Conservation (phyloP, 2,797 vertebrate species). For the Lates japonicus region DNA sequence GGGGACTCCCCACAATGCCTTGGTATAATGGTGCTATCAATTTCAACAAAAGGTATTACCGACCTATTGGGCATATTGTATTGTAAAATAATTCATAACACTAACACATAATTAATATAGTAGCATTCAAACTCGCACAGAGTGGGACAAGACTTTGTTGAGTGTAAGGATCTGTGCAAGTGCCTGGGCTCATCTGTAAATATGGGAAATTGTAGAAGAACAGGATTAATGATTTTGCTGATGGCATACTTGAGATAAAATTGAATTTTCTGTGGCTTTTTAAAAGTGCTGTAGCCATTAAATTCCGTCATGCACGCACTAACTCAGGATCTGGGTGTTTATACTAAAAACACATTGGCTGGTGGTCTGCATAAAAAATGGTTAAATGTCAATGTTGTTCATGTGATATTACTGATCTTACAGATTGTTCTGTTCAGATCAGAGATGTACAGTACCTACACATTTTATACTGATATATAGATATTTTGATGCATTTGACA, state of each 20-base stretch:
- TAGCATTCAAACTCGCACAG: background rate
- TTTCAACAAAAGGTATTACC: conserved; percentile 39
- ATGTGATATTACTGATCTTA: background rate
- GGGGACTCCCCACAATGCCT: conserved; percentile 29
- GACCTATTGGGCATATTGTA: conserved; percentile 19
- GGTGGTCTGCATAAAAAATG: background rate
- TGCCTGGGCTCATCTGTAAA: background rate
- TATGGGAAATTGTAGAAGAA: background rate
- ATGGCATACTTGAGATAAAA: background rate
- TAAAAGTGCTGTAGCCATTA: background rate
- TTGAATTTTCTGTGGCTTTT: background rate
- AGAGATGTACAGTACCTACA: background rate
- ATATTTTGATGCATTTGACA: background rate
- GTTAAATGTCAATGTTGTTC: background rate
- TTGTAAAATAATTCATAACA: conserved; percentile 22
- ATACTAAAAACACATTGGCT: background rate
- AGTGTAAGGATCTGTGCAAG: background rate
- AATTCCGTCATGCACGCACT: background rate
- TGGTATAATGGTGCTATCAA: conserved; percentile 16
- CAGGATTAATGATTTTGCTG: background rate
- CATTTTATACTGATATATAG: background rate
- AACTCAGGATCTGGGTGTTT: background rate
- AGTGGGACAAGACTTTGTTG: background rate
- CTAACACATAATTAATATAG: background rate
- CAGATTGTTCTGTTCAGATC: background rate